A percentile compares a stretch with the other conserved stretches of the same genome.
Conservation (phyloP, 2,888 invertebrate species). For the Apeira syringaria region DNA sequence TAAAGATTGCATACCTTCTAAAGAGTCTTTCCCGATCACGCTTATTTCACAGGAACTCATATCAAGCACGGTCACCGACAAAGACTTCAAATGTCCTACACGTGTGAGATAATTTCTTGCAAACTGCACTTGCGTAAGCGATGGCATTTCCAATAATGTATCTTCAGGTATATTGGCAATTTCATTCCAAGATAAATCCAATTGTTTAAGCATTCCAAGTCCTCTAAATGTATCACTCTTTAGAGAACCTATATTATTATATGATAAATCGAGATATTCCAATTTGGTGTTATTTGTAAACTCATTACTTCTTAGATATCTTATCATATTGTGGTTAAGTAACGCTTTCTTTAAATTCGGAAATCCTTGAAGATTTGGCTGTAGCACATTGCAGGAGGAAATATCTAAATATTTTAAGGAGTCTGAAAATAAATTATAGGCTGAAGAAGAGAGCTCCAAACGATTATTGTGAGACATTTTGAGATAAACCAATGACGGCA, state of each 20-base stretch:
- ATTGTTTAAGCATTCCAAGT: constrained; percentile 78
- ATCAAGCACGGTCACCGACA: constrained; percentile 83
- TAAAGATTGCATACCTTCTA: constrained; percentile 84
- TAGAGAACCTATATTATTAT: constrained; percentile 85
- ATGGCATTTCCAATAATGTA: constrained; percentile 84
- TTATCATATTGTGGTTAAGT: constrained; percentile 86
- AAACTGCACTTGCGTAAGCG: constrained; percentile 84
- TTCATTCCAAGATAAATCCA: constrained; percentile 89
- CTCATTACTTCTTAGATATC: constrained; percentile 79
- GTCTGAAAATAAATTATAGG: constrained; percentile 67
- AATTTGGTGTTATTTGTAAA: constrained; percentile 85
- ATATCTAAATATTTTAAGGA: constrained; percentile 84
- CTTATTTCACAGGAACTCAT: constrained; percentile 87
- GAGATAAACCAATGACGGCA: constrained; percentile 84
- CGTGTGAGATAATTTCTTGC: constrained; percentile 86
- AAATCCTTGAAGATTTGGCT: constrained; percentile 84
- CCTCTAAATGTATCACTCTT: constrained; percentile 85
- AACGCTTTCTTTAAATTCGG: constrained; percentile 83
- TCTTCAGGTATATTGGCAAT: constrained; percentile 84
- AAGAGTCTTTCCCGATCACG: constrained; percentile 78
- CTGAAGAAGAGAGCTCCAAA: constrained; percentile 68
- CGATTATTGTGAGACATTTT: constrained; percentile 85
- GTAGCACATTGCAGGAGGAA: constrained; percentile 85
- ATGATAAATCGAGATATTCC: constrained; percentile 85
- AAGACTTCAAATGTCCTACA: constrained; percentile 82